Percentiles rank a stretch among this genome's conserved stretches.
Conservation (phyloP, 2,888 invertebrate genomes). For the Ethmia dodecea region DNA sequence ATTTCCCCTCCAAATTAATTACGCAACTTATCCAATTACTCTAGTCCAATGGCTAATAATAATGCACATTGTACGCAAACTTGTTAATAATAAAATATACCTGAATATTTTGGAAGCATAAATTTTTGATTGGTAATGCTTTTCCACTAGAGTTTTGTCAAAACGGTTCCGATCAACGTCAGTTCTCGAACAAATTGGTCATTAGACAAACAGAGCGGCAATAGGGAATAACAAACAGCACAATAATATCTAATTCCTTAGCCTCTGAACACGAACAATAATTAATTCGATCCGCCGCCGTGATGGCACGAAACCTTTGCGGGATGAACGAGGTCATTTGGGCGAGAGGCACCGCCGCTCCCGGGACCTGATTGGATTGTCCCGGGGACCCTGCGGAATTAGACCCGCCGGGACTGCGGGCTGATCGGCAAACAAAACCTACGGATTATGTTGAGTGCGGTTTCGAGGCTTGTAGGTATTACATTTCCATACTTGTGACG, state of each 20-base stretch:
- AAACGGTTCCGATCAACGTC: no score
- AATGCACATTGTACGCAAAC: no score
- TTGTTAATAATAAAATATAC: no score
- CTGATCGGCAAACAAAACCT: conserved; percentile 20
- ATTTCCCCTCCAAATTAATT: no score
- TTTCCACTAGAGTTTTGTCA: no score
- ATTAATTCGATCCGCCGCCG: conserved; percentile 41
- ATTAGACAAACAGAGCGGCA: not conserved
- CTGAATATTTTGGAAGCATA: no score
- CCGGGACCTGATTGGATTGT: conserved; percentile 35
- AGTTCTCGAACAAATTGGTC: not conserved
- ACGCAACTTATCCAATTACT: no score
- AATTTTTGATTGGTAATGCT: no score
- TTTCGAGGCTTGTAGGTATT: conserved; percentile 7
- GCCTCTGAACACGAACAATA: conserved; percentile 33
- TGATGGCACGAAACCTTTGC: conserved; percentile 11
- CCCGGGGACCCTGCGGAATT: conserved; percentile 24
- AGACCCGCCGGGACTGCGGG: conserved; percentile 15
- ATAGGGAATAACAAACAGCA: not conserved
- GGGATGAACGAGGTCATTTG: conserved; percentile 24
- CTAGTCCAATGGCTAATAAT: no score
- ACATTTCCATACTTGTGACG: conserved; percentile 10
- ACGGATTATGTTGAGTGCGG: conserved; percentile 22
- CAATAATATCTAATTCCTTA: conserved; percentile 5
- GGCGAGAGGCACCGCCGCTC: conserved; percentile 19